Percentiles rank a stretch among this genome's conserved stretches.
Conservation (phyloP, 2,113 vertebrate species). For the Ceyx cyanopectus region DNA sequence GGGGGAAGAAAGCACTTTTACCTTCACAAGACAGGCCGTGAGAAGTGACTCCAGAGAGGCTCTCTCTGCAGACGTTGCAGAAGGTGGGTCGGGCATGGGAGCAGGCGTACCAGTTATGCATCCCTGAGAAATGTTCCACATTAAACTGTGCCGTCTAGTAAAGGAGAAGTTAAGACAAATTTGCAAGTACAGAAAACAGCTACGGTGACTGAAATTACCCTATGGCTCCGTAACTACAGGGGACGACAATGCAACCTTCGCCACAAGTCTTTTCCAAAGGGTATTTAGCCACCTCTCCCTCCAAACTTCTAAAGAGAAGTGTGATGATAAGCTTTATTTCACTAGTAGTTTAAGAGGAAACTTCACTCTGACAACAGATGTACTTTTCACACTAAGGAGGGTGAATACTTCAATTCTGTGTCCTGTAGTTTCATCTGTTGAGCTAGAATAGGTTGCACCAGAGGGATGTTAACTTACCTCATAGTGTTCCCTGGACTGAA, state of each 20-base stretch:
- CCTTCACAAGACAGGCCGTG: slow-evolving; percentile 99
- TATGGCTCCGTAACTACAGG: background rate
- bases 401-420: background rate
- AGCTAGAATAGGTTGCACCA: background rate
- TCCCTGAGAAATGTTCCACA: slow-evolving; percentile 99
- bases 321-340: background rate
- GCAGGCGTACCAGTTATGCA: slow-evolving; percentile 99
- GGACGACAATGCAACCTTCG: background rate
- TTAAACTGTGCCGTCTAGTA: slow-evolving; percentile 98
- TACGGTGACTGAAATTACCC: slow-evolving; percentile 3
- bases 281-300: background rate
- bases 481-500: slow-evolving; percentile 95
- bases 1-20: slow-evolving; percentile 47
- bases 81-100: slow-evolving; percentile 98
- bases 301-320: background rate
- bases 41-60: slow-evolving; percentile 96
- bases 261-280: background rate
- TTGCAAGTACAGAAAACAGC: slow-evolving; percentile 76
- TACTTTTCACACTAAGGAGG: background rate
- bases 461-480: slow-evolving; percentile 84
- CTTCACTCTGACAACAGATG: background rate
- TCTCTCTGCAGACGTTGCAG: slow-evolving; percentile 97
- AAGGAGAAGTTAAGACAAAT: slow-evolving; percentile 84
- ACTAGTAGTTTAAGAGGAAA: background rate
- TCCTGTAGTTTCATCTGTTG: slow-evolving; percentile 23